phyloP scores from a whole-genome alignment of 1,140 invertebrate species.

The Drosophila triauraria region DNA sequence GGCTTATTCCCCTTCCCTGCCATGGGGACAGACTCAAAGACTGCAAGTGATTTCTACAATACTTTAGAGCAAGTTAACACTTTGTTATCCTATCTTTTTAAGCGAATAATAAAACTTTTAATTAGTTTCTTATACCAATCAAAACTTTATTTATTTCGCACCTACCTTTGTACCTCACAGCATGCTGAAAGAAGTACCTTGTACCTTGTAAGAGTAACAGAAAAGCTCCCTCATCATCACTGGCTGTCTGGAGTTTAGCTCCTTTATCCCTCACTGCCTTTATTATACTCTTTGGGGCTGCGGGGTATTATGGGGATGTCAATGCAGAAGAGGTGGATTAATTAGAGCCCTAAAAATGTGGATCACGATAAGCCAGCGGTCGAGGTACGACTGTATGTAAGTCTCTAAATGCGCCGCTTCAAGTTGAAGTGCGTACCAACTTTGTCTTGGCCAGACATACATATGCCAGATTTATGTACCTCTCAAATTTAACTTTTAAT shows the following conservation, averaged over 20 bases:
- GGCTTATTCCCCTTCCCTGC: not conserved
- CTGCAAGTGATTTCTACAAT: not conserved
- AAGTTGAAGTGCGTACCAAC: conserved; percentile 16
- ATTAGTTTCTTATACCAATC: not conserved
- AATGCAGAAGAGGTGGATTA: conserved; percentile 35
- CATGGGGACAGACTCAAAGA: not conserved
- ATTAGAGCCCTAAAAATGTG: conserved; percentile 37
- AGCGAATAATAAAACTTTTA: not conserved
- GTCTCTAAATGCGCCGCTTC: conserved; percentile 3
- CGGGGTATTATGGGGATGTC: conserved; percentile 25
- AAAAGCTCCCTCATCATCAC: conserved; percentile 3
- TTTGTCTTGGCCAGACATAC: not conserved
- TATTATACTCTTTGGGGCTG: conserved; percentile 19
- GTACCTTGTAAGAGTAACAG: not conserved
- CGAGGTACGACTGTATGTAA: not conserved
- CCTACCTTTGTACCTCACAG: not conserved
- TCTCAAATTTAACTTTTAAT: conserved; percentile 58
- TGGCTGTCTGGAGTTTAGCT: conserved; percentile 15
- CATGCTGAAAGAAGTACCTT: not conserved
- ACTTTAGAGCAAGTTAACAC: not conserved
- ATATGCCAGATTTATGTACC: conserved; percentile 9
- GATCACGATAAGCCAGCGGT: conserved; percentile 17
- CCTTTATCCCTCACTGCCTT: conserved; percentile 20
- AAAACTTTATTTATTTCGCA: not conserved
- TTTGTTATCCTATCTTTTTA: not conserved